Conservation (phyloP, 2,797 vertebrate genomes). For the Bradypodion pumilum region DNA sequence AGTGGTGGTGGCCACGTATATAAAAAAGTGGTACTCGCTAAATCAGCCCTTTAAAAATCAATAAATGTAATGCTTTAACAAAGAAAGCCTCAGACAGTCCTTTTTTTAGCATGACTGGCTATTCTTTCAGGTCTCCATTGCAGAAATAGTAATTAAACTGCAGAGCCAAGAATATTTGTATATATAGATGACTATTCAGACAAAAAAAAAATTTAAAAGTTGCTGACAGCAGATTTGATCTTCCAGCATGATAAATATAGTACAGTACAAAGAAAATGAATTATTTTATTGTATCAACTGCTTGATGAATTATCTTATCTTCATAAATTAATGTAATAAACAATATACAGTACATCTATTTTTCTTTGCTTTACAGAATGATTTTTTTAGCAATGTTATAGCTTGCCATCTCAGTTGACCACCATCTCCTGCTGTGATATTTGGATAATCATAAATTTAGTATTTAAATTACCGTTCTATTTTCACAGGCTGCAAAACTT, state of each 20-base stretch:
- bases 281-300: background rate
- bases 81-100: background rate
- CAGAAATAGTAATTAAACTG: background rate
- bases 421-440: background rate
- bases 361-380: background rate
- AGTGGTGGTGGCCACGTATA: background rate
- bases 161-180: background rate
- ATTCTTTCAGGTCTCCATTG: background rate
- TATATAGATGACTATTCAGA: background rate
- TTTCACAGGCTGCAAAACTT: background rate
- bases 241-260: background rate
- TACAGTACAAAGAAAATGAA: background rate
- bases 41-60: background rate
- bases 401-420: background rate
- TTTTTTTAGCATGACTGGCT: background rate
- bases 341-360: background rate
- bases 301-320: background rate
- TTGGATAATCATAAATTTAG: background rate
- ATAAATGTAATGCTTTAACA: background rate
- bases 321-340: background rate
- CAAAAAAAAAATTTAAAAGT: background rate
- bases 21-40: background rate
- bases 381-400: background rate
- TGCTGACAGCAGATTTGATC: background rate
- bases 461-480: background rate